Base-by-base conservation (phyloP, 1,140 invertebrate species). In the Hestina assimilis region DNA sequence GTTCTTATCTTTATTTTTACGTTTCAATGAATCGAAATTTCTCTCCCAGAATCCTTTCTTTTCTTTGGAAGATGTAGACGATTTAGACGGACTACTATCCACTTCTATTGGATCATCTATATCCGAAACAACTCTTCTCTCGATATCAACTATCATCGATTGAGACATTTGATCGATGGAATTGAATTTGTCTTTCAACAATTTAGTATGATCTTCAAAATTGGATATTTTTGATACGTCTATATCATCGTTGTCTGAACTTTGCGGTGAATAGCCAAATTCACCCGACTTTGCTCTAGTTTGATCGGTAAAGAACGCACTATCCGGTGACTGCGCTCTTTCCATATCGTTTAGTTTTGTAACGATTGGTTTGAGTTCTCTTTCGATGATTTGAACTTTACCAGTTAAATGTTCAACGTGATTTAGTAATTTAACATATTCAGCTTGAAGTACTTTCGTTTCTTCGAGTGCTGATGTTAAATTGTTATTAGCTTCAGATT, bases 401-500 rank as follows among this genome's bases (percentile, higher is more conserved):
- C 69, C 69, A 23, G 84, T 89, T 45, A 93, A 85, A 74, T 92
- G 90, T 76, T 93, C 92, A 1, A 93, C 89, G 80, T 90, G 85
- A 45, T 91, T 90, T 41, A 93, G 67, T 59, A 92, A 84, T 23
- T 83, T 88, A 0, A 93, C 87, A 35, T 93, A 91, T 57, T 92
- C 90, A 17, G 90, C 87, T 70, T 94, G 92, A 0, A 94, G 67
- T 41, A 90, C 84, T 76, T 91, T 92, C 1, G 91, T 92, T 64
- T 94, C 92, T 73, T 91, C 91, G 24, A 90, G 83, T 0, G 92
- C 92, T 5, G 90, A 87, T 11, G 86, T 90, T 26, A 92, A 89
- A 26, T 92, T 91, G 55, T 91, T 91, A 15, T 89, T 89, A 28
- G 91, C 91, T 74, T 95, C 93, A 1, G 89, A 89, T 67, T 94